A percentile compares a stretch with the other conserved stretches of the same genome.
Evolutionary conservation across 2,797 vertebrate species (phyloP).

Genomic region (Sebastes trivittatus): DNA sequence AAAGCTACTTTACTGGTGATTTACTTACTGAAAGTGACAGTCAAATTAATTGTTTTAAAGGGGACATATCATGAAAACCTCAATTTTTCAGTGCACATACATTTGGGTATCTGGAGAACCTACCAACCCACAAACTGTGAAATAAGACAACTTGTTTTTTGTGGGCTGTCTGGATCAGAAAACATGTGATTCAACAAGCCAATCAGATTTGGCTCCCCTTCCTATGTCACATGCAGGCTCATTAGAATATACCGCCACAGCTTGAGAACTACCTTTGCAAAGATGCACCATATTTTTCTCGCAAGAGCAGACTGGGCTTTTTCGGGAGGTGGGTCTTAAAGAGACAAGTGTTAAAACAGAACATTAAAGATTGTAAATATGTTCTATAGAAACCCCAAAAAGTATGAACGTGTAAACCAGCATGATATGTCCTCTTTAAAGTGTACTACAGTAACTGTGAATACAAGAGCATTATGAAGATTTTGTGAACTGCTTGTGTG

Average conservation of each 20-base stretch:
- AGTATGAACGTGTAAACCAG: fast-evolving
- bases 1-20: neutral
- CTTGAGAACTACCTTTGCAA: too few relatives aligned
- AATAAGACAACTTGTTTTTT: too few relatives aligned
- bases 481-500: neutral
- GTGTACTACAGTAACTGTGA: too few relatives aligned
- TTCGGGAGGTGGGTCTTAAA: too few relatives aligned
- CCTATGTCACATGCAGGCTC: too few relatives aligned
- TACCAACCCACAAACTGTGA: too few relatives aligned
- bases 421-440: neutral
- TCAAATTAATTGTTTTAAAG: fast-evolving
- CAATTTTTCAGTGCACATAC: neutral
- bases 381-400: neutral
- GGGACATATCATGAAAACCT: neutral
- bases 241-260: too few relatives aligned
- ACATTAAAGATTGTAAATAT: fast-evolving
- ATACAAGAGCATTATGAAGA: neutral
- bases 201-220: too few relatives aligned
- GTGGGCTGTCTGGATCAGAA: too few relatives aligned
- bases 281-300: too few relatives aligned
- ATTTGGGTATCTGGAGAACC: too few relatives aligned
- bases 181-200: too few relatives aligned
- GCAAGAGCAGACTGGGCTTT: neutral
- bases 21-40: neutral
- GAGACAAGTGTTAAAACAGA: neutral